Evolutionary conservation across 2,797 vertebrate genomes (phyloP), one percentile per base, ranked within the genome.

Genomic region (Peromyscus nudipes): DNA sequence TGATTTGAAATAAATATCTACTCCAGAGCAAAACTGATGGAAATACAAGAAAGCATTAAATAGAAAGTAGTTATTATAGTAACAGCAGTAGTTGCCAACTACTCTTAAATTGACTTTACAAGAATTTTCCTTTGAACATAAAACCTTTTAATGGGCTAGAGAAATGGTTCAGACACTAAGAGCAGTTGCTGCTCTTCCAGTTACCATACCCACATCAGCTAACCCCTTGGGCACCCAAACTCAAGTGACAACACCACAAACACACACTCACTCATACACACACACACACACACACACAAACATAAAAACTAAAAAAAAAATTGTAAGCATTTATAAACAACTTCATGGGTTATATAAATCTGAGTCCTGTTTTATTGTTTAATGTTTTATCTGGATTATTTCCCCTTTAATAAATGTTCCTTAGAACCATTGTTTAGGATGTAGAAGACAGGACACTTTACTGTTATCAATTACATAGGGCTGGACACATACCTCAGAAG

Each of bases 51-150:
- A 27, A 83, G 73, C 73, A 49, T 64, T 77, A 10, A 79, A 77
- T 93, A 57, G 23, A 89, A 96, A 65, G 10, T 31, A 71, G 49
- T 79, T 16, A 27, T 77, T 34, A 40, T 62, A 52, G n/a, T 29
- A 89, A 62, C 6, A 91, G 57, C 37, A 93, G 27, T 62, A 82
- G 17, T 19, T 82, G 19, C 6, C 62, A 89, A 77, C 16, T 55
- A 49, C 1, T 91, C 43, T 69, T 49, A 77, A 13, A 57, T 80
- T 43, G 85, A 57, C 40, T 43, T 43, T 57, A 25, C 17, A 82
- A 34, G 8, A 96, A 19, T 55, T 77, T 91, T 94, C 67, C 37
- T 91, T 80, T 87, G 52, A 96, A 57, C 95, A 80, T 3, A 75
- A 89, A 81, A 76, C 6, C 11, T 75, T 73, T 75, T 40, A 73